These are phyloP conservation scores for Trissolcus brochymenae DNA, from an alignment of 2,888 invertebrate genomes.

Conservation along the genomic window DNA sequence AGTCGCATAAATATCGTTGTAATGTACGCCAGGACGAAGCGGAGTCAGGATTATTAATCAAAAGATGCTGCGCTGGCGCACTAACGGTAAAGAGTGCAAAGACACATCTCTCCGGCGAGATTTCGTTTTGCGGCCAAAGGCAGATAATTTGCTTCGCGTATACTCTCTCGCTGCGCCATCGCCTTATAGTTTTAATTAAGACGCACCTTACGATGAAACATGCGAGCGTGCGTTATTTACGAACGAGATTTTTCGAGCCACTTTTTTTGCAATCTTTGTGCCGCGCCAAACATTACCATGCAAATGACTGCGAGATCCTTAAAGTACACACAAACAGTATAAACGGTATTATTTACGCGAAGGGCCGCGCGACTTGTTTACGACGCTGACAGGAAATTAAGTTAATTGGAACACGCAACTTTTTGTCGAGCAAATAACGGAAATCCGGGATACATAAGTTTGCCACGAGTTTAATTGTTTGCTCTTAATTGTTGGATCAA, in stretches of 20 bases:
- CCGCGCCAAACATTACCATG: slow-evolving; percentile 31
- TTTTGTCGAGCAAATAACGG: not conserved
- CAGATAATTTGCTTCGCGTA: slow-evolving; percentile 61
- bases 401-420: slow-evolving; percentile 1
- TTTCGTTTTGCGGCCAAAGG: slow-evolving; percentile 69
- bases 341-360: slow-evolving; percentile 26
- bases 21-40: slow-evolving; percentile 67
- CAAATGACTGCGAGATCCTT: slow-evolving; percentile 21
- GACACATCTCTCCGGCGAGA: slow-evolving; percentile 61
- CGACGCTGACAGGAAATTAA: no score
- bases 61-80: slow-evolving; percentile 66
- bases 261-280: slow-evolving; percentile 8
- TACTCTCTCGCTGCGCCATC: slow-evolving; percentile 29
- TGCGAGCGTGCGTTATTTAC: slow-evolving; percentile 46
- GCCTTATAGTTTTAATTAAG: slow-evolving; percentile 51
- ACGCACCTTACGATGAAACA: slow-evolving; percentile 49
- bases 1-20: slow-evolving; percentile 70
- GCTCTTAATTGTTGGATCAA: no score
- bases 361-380: not conserved
- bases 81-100: slow-evolving; percentile 71
- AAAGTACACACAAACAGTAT: slow-evolving; percentile 17
- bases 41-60: slow-evolving; percentile 70
- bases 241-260: slow-evolving; percentile 28
- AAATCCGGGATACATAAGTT: no score
- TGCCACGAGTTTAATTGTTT: slow-evolving; percentile 1